Evolutionary conservation across 1,140 invertebrate genomes (phyloP).

Genomic region (Radopholus similis): DNA sequence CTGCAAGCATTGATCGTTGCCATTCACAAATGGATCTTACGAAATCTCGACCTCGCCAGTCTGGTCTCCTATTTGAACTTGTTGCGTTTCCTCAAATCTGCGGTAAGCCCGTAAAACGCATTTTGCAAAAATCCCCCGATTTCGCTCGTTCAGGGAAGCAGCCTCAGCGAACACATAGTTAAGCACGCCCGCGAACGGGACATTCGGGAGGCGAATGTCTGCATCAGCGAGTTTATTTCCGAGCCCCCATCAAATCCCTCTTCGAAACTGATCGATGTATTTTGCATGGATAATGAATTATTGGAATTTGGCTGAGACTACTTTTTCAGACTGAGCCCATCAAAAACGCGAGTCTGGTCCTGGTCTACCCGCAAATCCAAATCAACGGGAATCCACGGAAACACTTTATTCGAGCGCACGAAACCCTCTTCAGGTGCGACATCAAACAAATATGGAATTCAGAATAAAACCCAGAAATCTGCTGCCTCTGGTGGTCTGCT

Average conservation of each 20-base stretch:
- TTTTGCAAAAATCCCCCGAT: not conserved
- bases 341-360: constrained; percentile 32
- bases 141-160: constrained; percentile 33
- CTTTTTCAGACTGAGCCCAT: constrained; percentile 20
- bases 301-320: not conserved
- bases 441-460: not conserved
- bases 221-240: constrained; percentile 30
- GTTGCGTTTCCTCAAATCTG: constrained; percentile 31
- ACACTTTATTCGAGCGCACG: constrained; percentile 27
- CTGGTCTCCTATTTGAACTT: constrained; percentile 37
- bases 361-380: constrained; percentile 42
- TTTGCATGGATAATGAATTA: not conserved
- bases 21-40: constrained; percentile 23
- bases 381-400: constrained; percentile 2
- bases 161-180: constrained; percentile 28
- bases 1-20: constrained; percentile 15
- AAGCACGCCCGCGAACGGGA: not conserved
- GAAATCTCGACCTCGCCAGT: constrained; percentile 13
- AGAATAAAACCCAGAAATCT: constrained; percentile 33
- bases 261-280: constrained; percentile 17
- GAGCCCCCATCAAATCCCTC: constrained; percentile 28
- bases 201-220: constrained; percentile 23
- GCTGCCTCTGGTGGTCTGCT: constrained; percentile 22
- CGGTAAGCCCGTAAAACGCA: constrained; percentile 22
- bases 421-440: constrained; percentile 22